phyloP scores from a whole-genome alignment of 2,113 vertebrate genomes.

The Trichechus manatus region DNA sequence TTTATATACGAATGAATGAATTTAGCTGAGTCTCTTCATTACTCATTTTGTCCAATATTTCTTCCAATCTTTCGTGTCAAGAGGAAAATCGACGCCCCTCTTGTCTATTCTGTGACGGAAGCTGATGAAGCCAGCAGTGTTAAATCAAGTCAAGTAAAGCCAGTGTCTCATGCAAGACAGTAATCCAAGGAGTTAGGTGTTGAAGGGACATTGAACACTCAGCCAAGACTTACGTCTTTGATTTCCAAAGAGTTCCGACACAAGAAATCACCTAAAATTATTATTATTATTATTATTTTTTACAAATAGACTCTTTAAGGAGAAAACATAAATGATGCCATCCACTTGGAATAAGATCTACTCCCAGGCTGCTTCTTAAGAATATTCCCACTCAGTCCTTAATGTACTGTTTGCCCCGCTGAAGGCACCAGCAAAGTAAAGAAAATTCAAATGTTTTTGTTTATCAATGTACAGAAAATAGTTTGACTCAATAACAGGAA shows the following conservation, averaged over 20 bases:
- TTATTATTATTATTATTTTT: neutral
- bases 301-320: neutral
- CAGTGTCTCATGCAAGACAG: neutral
- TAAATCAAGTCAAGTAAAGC: neutral
- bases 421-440: neutral
- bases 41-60: neutral
- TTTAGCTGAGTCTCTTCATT: neutral
- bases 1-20: neutral
- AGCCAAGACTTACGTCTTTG: neutral
- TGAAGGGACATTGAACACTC: neutral
- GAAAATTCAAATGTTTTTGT: neutral
- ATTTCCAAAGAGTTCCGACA: neutral
- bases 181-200: neutral
- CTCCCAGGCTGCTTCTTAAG: neutral
- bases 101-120: neutral
- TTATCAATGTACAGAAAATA: neutral
- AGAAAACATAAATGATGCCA: neutral
- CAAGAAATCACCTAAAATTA: neutral
- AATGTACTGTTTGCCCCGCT: neutral
- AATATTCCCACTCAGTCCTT: neutral
- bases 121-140: neutral
- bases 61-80: neutral
- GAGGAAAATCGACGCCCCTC: neutral
- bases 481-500: neutral
- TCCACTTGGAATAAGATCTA: neutral